phyloP scores from a whole-genome alignment of 1,140 invertebrate genomes.

The Drosophila saltans region DNA sequence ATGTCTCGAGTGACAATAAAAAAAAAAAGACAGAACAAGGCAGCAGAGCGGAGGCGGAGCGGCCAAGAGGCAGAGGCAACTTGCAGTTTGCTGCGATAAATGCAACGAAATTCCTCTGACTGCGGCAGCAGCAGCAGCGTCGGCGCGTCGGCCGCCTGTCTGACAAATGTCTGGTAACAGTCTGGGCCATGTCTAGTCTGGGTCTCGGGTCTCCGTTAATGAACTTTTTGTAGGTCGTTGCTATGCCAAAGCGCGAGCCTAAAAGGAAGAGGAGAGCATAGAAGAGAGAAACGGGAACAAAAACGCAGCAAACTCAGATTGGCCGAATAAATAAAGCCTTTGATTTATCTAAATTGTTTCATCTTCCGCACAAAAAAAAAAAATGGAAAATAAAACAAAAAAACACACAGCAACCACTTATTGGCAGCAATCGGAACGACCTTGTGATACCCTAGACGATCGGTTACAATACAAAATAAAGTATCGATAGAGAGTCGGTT shows the following conservation, averaged over 20 bases:
- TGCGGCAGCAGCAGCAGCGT: not conserved
- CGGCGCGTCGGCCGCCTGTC: constrained; percentile 60
- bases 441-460: not conserved
- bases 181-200: constrained; percentile 82
- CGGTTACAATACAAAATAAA: not conserved
- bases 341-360: constrained; percentile 57
- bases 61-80: constrained; percentile 42
- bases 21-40: not conserved
- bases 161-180: constrained; percentile 81
- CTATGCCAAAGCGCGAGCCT: constrained; percentile 55
- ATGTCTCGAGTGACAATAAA: constrained; percentile 4
- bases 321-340: constrained; percentile 19
- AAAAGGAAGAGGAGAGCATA: not conserved
- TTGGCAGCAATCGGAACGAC: not conserved
- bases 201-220: constrained; percentile 71
- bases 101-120: constrained; percentile 12
- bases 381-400: not conserved
- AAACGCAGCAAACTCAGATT: constrained; percentile 3
- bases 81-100: constrained; percentile 8
- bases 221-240: constrained; percentile 84
- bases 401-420: not conserved
- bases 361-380: constrained; percentile 30
- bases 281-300: not conserved
- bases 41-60: not conserved
- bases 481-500: not conserved